Base-by-base conservation (phyloP, 2,797 vertebrate genomes). In the Bradypodion ventrale region DNA sequence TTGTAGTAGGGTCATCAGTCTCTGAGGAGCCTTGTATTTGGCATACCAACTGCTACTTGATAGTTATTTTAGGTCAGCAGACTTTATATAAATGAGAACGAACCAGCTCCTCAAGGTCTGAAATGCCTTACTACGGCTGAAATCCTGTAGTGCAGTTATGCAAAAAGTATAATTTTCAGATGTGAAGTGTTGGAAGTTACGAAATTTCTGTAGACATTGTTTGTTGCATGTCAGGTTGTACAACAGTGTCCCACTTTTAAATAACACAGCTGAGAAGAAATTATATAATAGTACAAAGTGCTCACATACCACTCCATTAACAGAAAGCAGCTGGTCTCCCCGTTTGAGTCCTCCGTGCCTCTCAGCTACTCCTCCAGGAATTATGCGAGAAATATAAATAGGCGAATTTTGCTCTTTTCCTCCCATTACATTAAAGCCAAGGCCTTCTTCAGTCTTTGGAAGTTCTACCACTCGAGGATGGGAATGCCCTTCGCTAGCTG, bases 401-500 rank as follows among this genome's bases (percentile, higher is more conserved):
- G 98, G 98, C 0, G 98, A 99, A 94, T 99, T 99, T 92, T 99
- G 98, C 89, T 99, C 98, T 92, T 99, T 99, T 91, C 98, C 98
- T 70, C 98, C 98, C 98, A 99, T 99, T 89, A 99, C 98, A 52
- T 99, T 99, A 95, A 99, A 99, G 90, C 98, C 98, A 89, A 99
- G 96, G 42, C 98, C 98, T 94, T 99, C 98, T 80, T 99, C 98
- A 2, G 98, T 99, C 95, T 99, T 99, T 70, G 98, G 98, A 69
- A 99, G 96, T 94, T 99, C 98, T 60, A 99, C 98, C 88, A 99
- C 98, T 80, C 98, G 96, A 0, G 98, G 98, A 94, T 99, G 98
- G 56, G 98, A 99, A 95, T 99, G 98, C 92, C 98, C 98, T 96
- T 99, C 98, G 0, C 98, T 99, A 87, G 98, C 98, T 86, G 98